phyloP scores from a whole-genome alignment of 1,140 invertebrate species.

The Plutomurus gul region DNA sequence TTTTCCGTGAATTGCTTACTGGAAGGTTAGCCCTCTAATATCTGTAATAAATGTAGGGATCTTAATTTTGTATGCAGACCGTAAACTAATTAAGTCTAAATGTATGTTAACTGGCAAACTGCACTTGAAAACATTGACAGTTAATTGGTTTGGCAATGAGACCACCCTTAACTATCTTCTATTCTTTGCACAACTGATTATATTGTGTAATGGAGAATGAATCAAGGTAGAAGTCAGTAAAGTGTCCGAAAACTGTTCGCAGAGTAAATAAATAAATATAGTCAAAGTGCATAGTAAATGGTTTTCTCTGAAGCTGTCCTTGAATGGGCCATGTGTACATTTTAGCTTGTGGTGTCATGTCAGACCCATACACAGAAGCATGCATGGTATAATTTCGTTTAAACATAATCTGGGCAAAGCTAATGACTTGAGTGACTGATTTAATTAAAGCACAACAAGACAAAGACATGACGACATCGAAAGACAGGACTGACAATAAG shows the following conservation, averaged over 20 bases:
- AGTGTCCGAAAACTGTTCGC: not conserved
- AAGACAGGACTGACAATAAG: not conserved
- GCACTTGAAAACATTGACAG: not conserved
- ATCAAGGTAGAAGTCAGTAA: conserved; percentile 18
- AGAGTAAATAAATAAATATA: no score
- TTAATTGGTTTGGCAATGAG: conserved; percentile 10
- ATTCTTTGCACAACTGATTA: conserved; percentile 1
- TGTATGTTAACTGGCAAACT: not conserved
- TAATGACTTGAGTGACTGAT: not conserved
- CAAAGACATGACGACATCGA: not conserved
- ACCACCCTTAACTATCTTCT: not conserved
- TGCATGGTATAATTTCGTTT: not conserved
- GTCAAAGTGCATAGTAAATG: not conserved
- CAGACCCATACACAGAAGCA: not conserved
- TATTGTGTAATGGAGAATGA: not conserved
- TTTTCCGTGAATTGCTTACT: no score
- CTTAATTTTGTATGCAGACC: not conserved
- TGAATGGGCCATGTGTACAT: not conserved
- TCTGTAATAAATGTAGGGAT: not conserved
- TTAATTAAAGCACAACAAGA: conserved; percentile 9
- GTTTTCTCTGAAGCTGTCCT: not conserved
- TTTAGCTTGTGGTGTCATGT: not conserved
- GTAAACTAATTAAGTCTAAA: not conserved
- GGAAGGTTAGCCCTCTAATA: no score
- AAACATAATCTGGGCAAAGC: no score